Base-by-base conservation (phyloP, 2,113 vertebrate genomes). In the Saccopteryx bilineata region DNA sequence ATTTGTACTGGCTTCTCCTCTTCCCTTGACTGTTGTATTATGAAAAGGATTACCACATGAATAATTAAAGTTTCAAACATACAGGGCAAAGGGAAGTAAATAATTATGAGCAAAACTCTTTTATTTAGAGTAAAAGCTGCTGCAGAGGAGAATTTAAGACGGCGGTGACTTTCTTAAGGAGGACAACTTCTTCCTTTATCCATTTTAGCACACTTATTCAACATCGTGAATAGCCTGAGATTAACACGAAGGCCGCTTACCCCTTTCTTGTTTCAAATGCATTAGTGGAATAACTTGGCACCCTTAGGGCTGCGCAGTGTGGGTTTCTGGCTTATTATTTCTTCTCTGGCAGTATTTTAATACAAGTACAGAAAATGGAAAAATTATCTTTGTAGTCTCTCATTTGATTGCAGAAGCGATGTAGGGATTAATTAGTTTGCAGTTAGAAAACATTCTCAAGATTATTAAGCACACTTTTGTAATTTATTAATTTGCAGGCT, bases 331-430 rank as follows among this genome's bases (percentile, higher is more conserved):
- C 89, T 71, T 93, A 52, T 80, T 94, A 48, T 90, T 91, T 1
- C 92, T 83, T 97, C 93, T 90, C 79, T 97, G 13, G 94, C 78
- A 91, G 23, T 26, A 10, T 95, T 96, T 95, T 97, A 68, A 3
- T 61, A 81, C 66, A 87, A 94, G 60, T 79, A 65, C 1, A 88
- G 65, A 76, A 96, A 96, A 71, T 93, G 52, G 88, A 96, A 97
- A 90, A 68, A 54, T 61, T 66, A 80, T 76, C 81, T 87, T 54
- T 61, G 60, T 94, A 88, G 84, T 11, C 21, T 80, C 71, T 87
- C 39, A 71, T 86, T 93, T 61, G 90, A 19, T 71, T 91, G 23
- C 66, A 91, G 46, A 87, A 93, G 63, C 52, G 18, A 65, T 76
- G 60, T 15, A 91, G 66, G 94, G 69, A 93, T 97, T 92, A 96